Base-by-base conservation (phyloP, 2,113 vertebrate genomes). In the Varanus komodoensis region DNA sequence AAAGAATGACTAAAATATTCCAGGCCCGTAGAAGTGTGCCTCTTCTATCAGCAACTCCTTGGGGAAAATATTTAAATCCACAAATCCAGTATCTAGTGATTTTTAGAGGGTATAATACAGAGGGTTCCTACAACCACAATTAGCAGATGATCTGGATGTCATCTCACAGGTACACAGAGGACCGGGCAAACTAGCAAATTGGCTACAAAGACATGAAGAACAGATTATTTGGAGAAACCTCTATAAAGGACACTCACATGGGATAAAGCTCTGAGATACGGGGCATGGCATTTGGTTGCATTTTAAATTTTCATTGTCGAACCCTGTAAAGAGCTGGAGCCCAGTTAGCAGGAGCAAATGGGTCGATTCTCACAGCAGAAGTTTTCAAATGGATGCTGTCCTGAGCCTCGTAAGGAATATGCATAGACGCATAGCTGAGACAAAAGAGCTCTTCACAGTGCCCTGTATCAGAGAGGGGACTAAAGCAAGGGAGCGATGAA, bases 1-100 rank as follows among this genome's bases (percentile, higher is more conserved):
- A 87, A 8, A 84, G 67, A 54, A 92, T 92, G 91, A 91, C 82
- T 92, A 87, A 91, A 9, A 52, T 17, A 69, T 52, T 94, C 92
- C 50, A 48, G 50, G 83, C 0, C 0, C 21, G 89, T 94, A 6
- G 4, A 92, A 61, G 57, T 0, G 0, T 73, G 67, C 86, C 67
- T 91, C 57, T 86, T 84, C 19, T 4, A 1, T 44, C 87, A 91
- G 92, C 89, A 93, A 77, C 84, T 92, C 74, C 85, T 82, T 68
- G 12, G 52, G 86, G 86, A 89, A 92, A 90, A 87, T 82, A 38
- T 91, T 91, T 79, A 87, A 32, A 91, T 93, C 84, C 0, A 90
- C 94, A 88, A 54, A 61, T 91, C 48, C 68, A 87, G 75, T 27
- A 89, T 44, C 87, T 38, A 80, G 79, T 82, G 86, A 91, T 87